A percentile compares a stretch with the other conserved stretches of the same genome.
These are phyloP conservation scores for Amblyteles armatorius DNA, from an alignment of 2,888 invertebrate species.

Conservation along the genomic window DNA sequence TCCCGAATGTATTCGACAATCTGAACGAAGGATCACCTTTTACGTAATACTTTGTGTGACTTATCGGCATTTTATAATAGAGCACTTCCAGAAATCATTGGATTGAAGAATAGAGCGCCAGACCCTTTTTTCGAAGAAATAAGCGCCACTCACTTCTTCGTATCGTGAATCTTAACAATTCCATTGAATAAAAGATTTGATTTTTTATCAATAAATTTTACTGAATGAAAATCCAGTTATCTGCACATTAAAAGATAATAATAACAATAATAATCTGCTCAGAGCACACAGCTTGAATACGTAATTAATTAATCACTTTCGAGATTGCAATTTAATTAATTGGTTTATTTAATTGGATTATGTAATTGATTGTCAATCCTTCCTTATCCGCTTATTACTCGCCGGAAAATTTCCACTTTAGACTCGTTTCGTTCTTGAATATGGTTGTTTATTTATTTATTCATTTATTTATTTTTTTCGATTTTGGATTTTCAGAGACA, in stretches of 20 bases:
- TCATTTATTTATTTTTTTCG: neutral
- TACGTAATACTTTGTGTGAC: no score
- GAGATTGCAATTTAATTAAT: neutral
- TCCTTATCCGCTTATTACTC: neutral
- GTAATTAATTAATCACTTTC: neutral
- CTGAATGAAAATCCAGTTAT: neutral
- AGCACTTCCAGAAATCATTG: no score
- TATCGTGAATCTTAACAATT: neutral
- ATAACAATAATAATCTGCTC: no score
- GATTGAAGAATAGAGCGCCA: no score
- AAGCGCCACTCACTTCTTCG: neutral
- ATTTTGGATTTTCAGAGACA: conserved; percentile 29
- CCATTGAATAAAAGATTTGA: neutral
- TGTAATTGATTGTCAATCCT: neutral
- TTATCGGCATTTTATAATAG: no score
- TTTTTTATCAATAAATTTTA: conserved; percentile 3
- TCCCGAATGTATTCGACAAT: no score
- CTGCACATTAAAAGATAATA: neutral
- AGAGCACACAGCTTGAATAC: neutral
- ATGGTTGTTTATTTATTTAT: neutral
- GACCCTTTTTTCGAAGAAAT: no score
- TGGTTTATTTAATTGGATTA: neutral
- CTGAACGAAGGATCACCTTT: no score
- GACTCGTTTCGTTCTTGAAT: neutral
- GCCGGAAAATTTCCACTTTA: neutral